Percentiles rank a stretch among this genome's conserved stretches.
Conservation (phyloP, 2,113 vertebrate genomes). For the Sorex fumeus region DNA sequence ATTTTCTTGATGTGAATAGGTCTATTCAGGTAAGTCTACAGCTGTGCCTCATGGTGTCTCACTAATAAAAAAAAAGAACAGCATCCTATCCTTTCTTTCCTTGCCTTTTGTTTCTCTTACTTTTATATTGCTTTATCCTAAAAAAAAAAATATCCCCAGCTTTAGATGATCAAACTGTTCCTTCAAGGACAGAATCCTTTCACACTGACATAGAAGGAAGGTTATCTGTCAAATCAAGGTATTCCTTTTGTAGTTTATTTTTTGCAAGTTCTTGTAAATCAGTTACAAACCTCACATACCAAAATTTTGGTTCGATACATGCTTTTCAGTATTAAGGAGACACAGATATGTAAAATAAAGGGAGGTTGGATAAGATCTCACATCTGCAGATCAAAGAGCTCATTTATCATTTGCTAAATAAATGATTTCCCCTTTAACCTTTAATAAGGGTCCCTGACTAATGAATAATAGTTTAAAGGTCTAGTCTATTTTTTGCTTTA, state of each 20-base stretch:
- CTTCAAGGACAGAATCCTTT: not conserved
- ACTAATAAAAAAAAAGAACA: too few species aligned
- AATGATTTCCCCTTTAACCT: not conserved
- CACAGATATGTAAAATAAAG: not conserved
- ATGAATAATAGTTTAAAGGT: not conserved
- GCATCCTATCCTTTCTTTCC: not conserved
- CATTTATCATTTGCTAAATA: constrained; percentile 8
- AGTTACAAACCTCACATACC: not conserved
- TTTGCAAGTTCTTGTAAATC: not conserved
- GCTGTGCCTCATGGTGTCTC: too few species aligned
- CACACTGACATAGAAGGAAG: not conserved
- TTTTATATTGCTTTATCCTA: not conserved
- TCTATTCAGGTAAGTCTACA: too few species aligned
- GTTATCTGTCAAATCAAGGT: not conserved
- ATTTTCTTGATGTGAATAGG: too few species aligned
- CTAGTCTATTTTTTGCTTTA: not conserved
- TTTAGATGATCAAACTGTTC: constrained; percentile 35
- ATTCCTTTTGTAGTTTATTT: constrained; percentile 1
- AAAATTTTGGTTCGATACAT: not conserved
- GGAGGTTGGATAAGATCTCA: not conserved
- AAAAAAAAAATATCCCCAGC: not conserved
- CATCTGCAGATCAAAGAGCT: not conserved
- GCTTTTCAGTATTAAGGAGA: not conserved
- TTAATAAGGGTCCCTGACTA: not conserved
- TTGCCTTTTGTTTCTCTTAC: not conserved